phyloP scores from a whole-genome alignment of 2,888 invertebrate species.

The Exephanes ischioxanthus region DNA sequence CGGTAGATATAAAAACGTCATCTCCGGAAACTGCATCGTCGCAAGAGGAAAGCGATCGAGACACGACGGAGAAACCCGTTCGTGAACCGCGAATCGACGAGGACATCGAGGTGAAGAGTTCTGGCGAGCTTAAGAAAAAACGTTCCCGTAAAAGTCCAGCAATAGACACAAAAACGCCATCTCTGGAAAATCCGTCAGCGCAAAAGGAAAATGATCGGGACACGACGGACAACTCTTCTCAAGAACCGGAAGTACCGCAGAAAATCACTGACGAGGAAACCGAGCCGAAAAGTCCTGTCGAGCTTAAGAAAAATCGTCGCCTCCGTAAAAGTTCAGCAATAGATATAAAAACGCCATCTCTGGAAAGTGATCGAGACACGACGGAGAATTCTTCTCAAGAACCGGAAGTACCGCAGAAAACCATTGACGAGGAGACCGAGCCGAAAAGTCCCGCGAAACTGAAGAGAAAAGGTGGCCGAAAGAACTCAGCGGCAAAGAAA shows the following conservation, averaged over 20 bases:
- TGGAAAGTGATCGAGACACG: not conserved
- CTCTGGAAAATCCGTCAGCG: not conserved
- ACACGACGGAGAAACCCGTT: not conserved
- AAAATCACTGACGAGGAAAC: not conserved
- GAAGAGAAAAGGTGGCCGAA: not conserved
- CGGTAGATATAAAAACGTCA: not conserved
- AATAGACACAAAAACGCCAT: not conserved
- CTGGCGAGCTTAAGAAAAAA: not conserved
- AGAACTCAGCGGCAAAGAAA: not conserved
- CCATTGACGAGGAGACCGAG: not conserved
- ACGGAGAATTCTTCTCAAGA: not conserved
- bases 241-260: not conserved
- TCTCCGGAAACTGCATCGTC: not conserved
- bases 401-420: not conserved
- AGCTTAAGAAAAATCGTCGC: not conserved
- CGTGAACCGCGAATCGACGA: too few species aligned
- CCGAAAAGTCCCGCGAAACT: not conserved
- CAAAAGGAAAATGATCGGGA: not conserved
- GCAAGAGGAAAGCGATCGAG: not conserved
- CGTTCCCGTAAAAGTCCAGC: constrained; percentile 12
- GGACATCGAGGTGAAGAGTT: not conserved
- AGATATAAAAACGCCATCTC: not conserved
- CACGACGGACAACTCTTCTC: not conserved
- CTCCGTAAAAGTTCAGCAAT: constrained; percentile 15
- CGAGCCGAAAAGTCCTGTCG: not conserved